A percentile compares a stretch with the other conserved stretches of the same genome.
phyloP scores from a whole-genome alignment of 2,113 vertebrate genomes.

The Danio rerio region DNA sequence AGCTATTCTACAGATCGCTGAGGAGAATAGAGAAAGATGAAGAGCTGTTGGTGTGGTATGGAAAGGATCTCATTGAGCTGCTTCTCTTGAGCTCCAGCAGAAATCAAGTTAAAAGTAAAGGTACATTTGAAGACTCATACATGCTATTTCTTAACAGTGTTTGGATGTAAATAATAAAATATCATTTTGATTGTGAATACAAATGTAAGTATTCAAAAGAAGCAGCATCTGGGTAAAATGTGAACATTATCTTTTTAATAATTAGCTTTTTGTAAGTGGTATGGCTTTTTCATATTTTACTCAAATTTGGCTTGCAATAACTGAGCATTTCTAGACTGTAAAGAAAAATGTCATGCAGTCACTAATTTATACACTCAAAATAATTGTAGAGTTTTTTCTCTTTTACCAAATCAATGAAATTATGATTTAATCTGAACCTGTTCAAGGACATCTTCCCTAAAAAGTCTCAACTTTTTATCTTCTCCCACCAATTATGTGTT shows the following conservation, averaged over 20 bases:
- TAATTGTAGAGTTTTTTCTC: too few species aligned
- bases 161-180: neutral
- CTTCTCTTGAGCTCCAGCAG: conserved; percentile 84
- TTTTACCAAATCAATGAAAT: neutral
- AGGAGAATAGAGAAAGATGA: conserved; percentile 95
- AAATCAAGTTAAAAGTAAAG: conserved; percentile 84
- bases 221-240: too few species aligned
- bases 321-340: too few species aligned
- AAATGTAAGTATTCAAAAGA: too few species aligned
- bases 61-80: conserved; percentile 91
- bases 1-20: conserved; percentile 95
- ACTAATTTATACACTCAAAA: neutral
- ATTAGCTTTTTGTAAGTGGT: too few species aligned
- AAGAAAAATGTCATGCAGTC: too few species aligned
- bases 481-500: conserved; percentile 20
- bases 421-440: neutral
- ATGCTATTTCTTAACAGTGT: neutral
- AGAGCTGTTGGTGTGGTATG: conserved; percentile 97
- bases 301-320: too few species aligned
- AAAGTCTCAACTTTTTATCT: conserved; percentile 24
- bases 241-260: too few species aligned
- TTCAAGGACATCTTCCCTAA: neutral
- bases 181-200: neutral
- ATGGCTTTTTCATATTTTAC: too few species aligned
- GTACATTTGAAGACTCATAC: conserved; percentile 67